These are phyloP conservation scores for Nansenia antarctica DNA, from an alignment of 2,113 vertebrate genomes.

Conservation along the genomic window DNA sequence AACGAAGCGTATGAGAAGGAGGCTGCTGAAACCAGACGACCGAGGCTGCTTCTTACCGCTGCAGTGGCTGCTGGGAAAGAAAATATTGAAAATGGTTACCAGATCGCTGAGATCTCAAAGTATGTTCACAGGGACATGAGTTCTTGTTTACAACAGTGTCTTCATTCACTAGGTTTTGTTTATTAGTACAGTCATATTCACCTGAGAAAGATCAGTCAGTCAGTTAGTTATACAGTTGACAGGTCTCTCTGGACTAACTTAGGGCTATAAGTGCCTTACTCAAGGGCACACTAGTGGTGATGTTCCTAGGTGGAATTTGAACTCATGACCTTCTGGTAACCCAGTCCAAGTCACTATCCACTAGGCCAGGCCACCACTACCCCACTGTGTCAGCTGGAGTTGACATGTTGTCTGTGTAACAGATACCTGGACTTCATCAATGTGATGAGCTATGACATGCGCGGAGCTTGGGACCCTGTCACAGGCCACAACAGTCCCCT, in stretches of 20 bases:
- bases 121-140: constrained; percentile 57
- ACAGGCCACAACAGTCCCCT: constrained; percentile 79
- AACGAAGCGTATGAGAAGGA: constrained; percentile 70
- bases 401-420: not conserved
- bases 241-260: too few relatives aligned
- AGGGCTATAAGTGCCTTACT: too few relatives aligned
- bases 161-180: not conserved
- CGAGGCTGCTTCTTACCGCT: constrained; percentile 72
- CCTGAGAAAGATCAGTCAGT: not conserved
- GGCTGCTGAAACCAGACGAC: constrained; percentile 39
- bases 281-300: not conserved
- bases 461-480: constrained; percentile 68
- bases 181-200: not conserved
- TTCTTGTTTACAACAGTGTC: not conserved
- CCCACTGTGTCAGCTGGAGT: too few relatives aligned
- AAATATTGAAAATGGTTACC: constrained; percentile 69
- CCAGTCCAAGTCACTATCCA: too few relatives aligned
- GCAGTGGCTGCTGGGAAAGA: constrained; percentile 70
- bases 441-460: constrained; percentile 81
- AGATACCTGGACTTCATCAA: constrained; percentile 76
- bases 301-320: not conserved
- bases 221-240: too few relatives aligned
- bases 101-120: constrained; percentile 69
- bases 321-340: constrained; percentile 4
- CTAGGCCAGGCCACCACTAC: too few relatives aligned